Evolutionary conservation across 2,888 invertebrate species (phyloP).

Genomic region (Margaritifera margaritifera): DNA sequence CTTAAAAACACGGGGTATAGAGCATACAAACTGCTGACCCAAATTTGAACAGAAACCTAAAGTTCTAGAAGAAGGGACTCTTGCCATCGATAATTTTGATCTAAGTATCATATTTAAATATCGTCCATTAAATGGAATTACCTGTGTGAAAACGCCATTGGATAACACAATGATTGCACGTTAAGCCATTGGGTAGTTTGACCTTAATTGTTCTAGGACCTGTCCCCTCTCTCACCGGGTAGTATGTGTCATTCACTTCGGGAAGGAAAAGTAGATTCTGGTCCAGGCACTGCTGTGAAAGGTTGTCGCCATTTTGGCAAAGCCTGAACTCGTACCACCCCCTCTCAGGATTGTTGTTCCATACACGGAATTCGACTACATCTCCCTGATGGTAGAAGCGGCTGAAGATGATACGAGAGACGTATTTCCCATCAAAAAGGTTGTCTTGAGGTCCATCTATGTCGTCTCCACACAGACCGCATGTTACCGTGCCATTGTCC

Average conservation of each 20-base stretch:
- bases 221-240: slow-evolving; percentile 19
- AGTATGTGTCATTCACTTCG: slow-evolving; percentile 15
- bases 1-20: too few species aligned
- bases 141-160: slow-evolving; percentile 40
- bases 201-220: slow-evolving; percentile 31
- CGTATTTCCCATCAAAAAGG: slow-evolving; percentile 41
- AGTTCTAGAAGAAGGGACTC: too few species aligned
- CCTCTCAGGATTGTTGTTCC: slow-evolving; percentile 31
- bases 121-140: background rate
- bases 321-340: slow-evolving; percentile 38
- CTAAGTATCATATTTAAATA: background rate
- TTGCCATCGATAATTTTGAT: too few species aligned
- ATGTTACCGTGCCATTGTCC: slow-evolving; percentile 32
- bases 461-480: slow-evolving; percentile 44
- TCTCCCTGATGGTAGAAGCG: slow-evolving; percentile 30
- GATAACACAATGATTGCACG: slow-evolving; percentile 30
- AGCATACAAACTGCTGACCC: too few species aligned
- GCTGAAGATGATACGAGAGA: slow-evolving; percentile 24
- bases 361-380: slow-evolving; percentile 24
- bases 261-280: slow-evolving; percentile 20
- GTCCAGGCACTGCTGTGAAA: slow-evolving; percentile 25
- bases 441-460: slow-evolving; percentile 25
- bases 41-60: too few species aligned
- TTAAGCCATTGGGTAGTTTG: slow-evolving; percentile 33
- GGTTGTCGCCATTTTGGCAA: slow-evolving; percentile 23